Evolutionary conservation across 2,797 vertebrate species (phyloP), one percentile per base, ranked within the genome.

Genomic region (Bovichtus diacanthus): DNA sequence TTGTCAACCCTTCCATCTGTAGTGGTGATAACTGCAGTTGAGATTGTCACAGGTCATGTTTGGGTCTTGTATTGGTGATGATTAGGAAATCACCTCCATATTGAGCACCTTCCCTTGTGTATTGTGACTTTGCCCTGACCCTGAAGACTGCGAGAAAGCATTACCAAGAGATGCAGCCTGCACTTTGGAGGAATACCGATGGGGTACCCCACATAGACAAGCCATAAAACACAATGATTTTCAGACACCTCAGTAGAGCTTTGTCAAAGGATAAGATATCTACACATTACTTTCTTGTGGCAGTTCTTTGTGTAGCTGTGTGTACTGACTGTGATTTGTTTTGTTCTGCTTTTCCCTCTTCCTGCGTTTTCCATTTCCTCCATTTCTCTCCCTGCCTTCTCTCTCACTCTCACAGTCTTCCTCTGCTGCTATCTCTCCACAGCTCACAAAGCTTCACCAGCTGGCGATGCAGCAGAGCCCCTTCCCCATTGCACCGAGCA

Each of bases 381-480:
- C 77, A 75, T 87, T 87, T 90, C 88, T 89, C 88, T 88, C 76
- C 85, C 88, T 88, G 80, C 81, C 90, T 88, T 86, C 85, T 88
- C 91, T 94, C 90, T 93, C 87, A 84, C 90, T 94, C 91, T 94
- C 92, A 92, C 86, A 94, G 94, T 95, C 92, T 91, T 92, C 92
- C 88, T 94, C 93, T 94, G 92, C 93, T 94, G 94, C 92, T 92
- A 93, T 94, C 80, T 95, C 89, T 92, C 90, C 92, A 90, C 93
- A 96, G 98, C 97, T 99, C 93, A 99, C 97, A 94, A 99, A 99
- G 95, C 97, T 99, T 93, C 98, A 99, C 95, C 98, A 99, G 93
- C 95, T 99, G 96, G 98, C 98, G 85, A 99, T 99, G 98, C 98
- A 99, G 96, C 98, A 99, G 95, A 96, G 96, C 88, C 97, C 97